A percentile compares a stretch with the other conserved stretches of the same genome.
Conservation (phyloP, 2,888 invertebrate genomes). For the Drosophila nigricruria region DNA sequence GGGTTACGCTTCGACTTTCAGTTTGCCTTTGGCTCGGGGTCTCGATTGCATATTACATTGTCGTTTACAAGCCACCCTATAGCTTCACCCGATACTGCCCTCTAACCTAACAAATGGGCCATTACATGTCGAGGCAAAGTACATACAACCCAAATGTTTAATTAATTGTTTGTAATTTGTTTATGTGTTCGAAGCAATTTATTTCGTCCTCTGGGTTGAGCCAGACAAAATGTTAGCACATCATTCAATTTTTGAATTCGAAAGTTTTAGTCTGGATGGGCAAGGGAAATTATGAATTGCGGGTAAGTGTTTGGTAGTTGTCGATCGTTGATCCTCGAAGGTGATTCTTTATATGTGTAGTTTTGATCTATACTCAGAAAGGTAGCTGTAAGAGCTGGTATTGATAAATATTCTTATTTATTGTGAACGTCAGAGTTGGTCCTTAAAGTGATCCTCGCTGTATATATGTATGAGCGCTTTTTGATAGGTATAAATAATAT, state of each 20-base stretch:
- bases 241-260: slow-evolving; percentile 22
- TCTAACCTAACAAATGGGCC: slow-evolving; percentile 52
- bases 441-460: background rate
- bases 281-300: slow-evolving; percentile 12
- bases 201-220: slow-evolving; percentile 35
- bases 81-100: slow-evolving; percentile 22
- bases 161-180: slow-evolving; percentile 79
- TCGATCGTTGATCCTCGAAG: background rate
- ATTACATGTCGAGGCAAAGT: slow-evolving; percentile 40
- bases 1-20: slow-evolving; percentile 16
- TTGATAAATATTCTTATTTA: background rate
- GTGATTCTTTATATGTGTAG: too few relatives aligned
- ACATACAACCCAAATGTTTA: slow-evolving; percentile 47
- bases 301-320: background rate
- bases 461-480: background rate
- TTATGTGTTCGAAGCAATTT: slow-evolving; percentile 71
- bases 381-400: background rate
- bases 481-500: too few relatives aligned
- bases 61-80: slow-evolving; percentile 56
- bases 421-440: background rate
- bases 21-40: background rate
- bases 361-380: background rate
- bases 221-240: slow-evolving; percentile 21
- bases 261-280: slow-evolving; percentile 13
- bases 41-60: slow-evolving; percentile 50